These are phyloP conservation scores for Dryas iulia DNA, from an alignment of 1,140 invertebrate genomes.

Conservation along the genomic window DNA sequence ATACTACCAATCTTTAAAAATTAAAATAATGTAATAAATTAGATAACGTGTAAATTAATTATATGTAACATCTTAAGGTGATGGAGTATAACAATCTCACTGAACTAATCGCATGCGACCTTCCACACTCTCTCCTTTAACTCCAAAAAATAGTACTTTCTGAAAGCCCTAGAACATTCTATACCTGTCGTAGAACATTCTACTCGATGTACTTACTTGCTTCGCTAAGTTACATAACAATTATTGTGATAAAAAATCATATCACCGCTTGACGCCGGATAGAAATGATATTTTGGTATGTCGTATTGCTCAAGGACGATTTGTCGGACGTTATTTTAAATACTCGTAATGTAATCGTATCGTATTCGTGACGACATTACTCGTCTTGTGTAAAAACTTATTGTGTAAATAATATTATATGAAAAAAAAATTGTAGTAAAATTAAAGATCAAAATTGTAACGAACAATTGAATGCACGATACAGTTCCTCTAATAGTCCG, in stretches of 20 bases:
- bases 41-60: not conserved
- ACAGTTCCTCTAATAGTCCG: constrained; percentile 76
- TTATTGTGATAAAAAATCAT: constrained; percentile 67
- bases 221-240: constrained; percentile 37
- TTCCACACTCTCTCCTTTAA: constrained; percentile 45
- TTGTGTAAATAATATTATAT: constrained; percentile 61
- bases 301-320: constrained; percentile 71
- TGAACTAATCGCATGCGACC: constrained; percentile 59
- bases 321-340: constrained; percentile 52
- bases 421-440: constrained; percentile 49
- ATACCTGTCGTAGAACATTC: not conserved
- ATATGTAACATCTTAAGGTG: constrained; percentile 27
- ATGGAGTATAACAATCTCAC: constrained; percentile 50
- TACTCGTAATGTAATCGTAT: constrained; percentile 54
- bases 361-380: constrained; percentile 50
- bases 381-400: constrained; percentile 53
- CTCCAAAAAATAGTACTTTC: constrained; percentile 33
- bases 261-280: constrained; percentile 62
- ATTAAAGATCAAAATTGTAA: constrained; percentile 70
- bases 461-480: constrained; percentile 70
- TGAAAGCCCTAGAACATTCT: constrained; percentile 1
- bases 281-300: constrained; percentile 74
- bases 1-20: not conserved
- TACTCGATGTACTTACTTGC: constrained; percentile 16
- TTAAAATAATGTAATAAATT: not conserved